Evolutionary conservation across 2,113 vertebrate species (phyloP).

Genomic region (Tenrec ecaudatus): DNA sequence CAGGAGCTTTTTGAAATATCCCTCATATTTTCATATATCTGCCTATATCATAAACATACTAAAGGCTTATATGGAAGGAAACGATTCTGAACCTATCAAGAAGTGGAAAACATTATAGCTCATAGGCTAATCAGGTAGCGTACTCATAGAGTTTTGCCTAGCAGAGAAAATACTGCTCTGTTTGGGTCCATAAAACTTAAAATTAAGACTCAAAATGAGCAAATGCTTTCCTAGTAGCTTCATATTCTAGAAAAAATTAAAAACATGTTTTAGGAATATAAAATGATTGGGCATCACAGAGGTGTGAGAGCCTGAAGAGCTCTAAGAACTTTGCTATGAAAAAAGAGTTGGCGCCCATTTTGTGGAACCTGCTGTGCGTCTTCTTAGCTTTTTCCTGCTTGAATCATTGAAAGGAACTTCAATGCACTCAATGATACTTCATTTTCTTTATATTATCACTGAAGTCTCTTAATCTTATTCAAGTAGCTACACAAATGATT

Average conservation of each 20-base stretch:
- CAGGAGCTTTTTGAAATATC: too few relatives aligned
- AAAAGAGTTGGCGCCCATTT: neutral
- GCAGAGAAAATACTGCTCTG: neutral
- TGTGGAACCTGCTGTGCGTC: neutral
- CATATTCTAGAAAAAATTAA: neutral
- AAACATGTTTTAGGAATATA: neutral
- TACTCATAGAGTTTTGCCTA: neutral
- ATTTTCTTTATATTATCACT: slow-evolving; percentile 33
- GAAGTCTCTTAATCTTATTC: neutral
- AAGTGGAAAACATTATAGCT: neutral
- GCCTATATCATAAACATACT: too few relatives aligned
- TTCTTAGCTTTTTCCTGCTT: neutral
- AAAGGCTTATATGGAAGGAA: neutral
- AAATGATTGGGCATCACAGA: neutral
- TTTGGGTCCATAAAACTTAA: neutral
- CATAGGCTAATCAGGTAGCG: neutral
- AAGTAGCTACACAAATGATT: neutral
- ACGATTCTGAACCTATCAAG: neutral
- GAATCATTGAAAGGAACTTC: slow-evolving; percentile 39
- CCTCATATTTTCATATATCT: too few relatives aligned
- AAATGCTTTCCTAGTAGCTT: neutral
- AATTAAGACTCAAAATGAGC: neutral
- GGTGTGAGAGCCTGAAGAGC: neutral
- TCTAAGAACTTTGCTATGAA: neutral
- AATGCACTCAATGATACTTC: neutral